Evolutionary conservation across 2,888 invertebrate genomes (phyloP).

Genomic region (Globia sparganii): DNA sequence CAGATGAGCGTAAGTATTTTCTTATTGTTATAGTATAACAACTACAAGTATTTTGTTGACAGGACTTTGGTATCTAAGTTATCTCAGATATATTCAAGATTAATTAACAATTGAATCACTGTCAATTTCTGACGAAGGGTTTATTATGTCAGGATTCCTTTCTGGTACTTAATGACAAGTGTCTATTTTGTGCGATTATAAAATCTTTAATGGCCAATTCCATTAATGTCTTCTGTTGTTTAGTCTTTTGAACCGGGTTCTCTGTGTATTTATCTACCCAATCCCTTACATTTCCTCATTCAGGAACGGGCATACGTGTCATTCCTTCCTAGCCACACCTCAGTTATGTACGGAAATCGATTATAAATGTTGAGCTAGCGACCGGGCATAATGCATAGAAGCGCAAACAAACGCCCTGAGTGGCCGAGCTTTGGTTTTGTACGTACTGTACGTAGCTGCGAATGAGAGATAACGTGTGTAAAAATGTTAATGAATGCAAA

Average conservation of each 20-base stretch:
- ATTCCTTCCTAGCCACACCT: conserved; percentile 25
- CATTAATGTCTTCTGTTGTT: background rate
- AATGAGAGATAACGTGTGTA: background rate
- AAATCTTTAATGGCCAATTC: background rate
- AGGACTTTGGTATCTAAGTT: background rate
- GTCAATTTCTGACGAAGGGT: background rate
- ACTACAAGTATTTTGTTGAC: background rate
- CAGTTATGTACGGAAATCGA: conserved; percentile 26
- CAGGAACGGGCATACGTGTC: conserved; percentile 6
- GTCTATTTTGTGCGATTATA: background rate
- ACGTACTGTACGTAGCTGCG: background rate
- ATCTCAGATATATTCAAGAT: background rate
- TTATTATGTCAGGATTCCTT: background rate
- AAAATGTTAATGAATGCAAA: background rate
- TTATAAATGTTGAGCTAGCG: conserved; percentile 22
- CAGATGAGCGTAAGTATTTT: conserved; percentile 83
- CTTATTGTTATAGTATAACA: background rate
- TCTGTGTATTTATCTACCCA: background rate
- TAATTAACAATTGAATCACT: background rate
- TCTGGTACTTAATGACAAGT: no score
- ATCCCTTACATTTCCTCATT: conserved; percentile 15
- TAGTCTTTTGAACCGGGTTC: background rate
- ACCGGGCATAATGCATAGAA: conserved; percentile 9
- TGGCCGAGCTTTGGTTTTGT: conserved; percentile 9
- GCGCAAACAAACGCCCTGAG: conserved; percentile 7